These are phyloP conservation scores for Spinus olivaceus DNA, from an alignment of 2,797 vertebrate species.

Conservation along the genomic window DNA sequence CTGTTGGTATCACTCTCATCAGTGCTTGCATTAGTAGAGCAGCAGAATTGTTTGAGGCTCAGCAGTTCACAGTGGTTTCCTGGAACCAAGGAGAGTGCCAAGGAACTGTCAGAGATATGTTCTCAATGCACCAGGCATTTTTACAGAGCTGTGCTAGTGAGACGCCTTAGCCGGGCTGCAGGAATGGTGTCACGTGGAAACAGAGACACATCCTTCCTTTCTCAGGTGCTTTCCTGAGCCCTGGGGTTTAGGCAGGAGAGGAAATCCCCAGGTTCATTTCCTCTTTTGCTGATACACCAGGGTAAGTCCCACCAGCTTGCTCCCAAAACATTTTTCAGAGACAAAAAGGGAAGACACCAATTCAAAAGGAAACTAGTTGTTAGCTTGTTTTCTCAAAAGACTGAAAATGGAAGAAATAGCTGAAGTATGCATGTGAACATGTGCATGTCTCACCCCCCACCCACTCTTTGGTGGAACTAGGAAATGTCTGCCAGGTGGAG, in stretches of 20 bases:
- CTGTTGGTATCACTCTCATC: not conserved
- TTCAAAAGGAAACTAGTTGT: not conserved
- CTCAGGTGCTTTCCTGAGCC: not conserved
- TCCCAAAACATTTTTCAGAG: not conserved
- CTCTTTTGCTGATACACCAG: not conserved
- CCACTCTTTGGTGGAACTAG: not conserved
- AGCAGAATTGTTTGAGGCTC: not conserved
- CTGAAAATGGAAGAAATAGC: not conserved
- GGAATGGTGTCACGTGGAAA: not conserved
- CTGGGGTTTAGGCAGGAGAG: not conserved
- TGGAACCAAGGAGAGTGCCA: not conserved
- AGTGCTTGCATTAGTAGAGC: not conserved
- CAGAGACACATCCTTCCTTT: not conserved
- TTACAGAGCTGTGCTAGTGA: not conserved
- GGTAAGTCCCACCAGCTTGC: not conserved
- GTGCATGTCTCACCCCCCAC: not conserved
- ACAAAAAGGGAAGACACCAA: not conserved
- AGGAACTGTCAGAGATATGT: not conserved
- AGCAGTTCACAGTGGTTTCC: not conserved
- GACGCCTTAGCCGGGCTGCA: not conserved
- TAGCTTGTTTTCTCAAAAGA: not conserved
- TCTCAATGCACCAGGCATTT: not conserved
- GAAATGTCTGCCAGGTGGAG: conserved; percentile 42
- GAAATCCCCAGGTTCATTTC: not conserved
- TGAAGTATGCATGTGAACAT: not conserved